These are phyloP conservation scores for Pachypsylla venusta DNA, from an alignment of 1,140 invertebrate genomes.

Conservation along the genomic window DNA sequence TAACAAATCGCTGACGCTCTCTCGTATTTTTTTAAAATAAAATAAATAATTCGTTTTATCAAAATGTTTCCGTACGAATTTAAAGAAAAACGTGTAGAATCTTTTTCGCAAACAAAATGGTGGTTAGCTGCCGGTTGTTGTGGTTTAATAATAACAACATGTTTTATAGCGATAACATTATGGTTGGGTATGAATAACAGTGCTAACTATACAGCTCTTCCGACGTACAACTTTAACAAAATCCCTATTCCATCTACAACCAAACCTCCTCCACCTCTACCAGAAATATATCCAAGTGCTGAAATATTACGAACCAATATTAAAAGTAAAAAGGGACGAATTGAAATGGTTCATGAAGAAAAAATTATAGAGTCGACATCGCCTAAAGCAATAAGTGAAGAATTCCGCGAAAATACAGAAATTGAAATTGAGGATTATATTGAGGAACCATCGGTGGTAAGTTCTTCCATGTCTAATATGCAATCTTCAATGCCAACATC, in stretches of 20 bases:
- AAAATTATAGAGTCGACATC: conserved; percentile 13
- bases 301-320: not conserved
- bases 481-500: not conserved
- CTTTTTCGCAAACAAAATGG: conserved; percentile 20
- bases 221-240: conserved; percentile 11
- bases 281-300: conserved; percentile 8
- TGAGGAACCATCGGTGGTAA: not conserved
- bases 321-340: conserved; percentile 19
- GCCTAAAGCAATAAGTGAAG: not conserved
- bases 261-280: conserved; percentile 10
- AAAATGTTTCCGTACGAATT: conserved; percentile 17
- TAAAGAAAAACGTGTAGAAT: conserved; percentile 18
- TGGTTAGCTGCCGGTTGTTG: conserved; percentile 23
- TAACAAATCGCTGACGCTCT: not conserved
- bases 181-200: conserved; percentile 22
- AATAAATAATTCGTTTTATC: too few relatives aligned
- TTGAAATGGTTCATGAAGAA: conserved; percentile 19
- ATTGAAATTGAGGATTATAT: not conserved
- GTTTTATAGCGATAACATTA: conserved; percentile 23
- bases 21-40: too few relatives aligned
- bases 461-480: not conserved
- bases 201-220: conserved; percentile 11
- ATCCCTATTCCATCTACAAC: conserved; percentile 16
- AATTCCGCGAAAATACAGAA: not conserved
- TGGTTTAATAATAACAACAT: conserved; percentile 21